These are phyloP conservation scores for Helleia helle DNA, from an alignment of 2,888 invertebrate species.

Conservation along the genomic window DNA sequence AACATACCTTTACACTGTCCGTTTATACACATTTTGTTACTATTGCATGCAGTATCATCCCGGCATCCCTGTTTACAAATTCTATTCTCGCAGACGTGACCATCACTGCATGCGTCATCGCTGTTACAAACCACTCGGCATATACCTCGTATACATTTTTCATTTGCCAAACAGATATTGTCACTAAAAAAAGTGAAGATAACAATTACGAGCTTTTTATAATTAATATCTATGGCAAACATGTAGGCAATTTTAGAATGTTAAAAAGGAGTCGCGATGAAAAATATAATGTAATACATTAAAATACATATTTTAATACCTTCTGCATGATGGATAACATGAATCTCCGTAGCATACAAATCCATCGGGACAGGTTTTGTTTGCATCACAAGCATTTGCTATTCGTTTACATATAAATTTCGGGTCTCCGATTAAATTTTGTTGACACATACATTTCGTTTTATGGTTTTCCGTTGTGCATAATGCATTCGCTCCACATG, in stretches of 20 bases:
- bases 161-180: slow-evolving; percentile 86
- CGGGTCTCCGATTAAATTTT: slow-evolving; percentile 83
- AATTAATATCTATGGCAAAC: no score
- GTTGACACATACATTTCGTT: slow-evolving; percentile 83
- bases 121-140: slow-evolving; percentile 91
- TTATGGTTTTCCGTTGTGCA: slow-evolving; percentile 81
- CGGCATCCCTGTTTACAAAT: slow-evolving; percentile 91
- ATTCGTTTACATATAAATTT: slow-evolving; percentile 81
- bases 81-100: slow-evolving; percentile 90
- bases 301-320: no score
- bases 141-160: slow-evolving; percentile 87
- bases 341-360: slow-evolving; percentile 85
- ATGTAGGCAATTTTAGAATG: no score
- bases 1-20: slow-evolving; percentile 83
- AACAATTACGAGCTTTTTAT: no score
- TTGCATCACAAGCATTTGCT: slow-evolving; percentile 75
- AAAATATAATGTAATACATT: no score
- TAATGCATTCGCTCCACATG: slow-evolving; percentile 88
- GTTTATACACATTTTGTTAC: slow-evolving; percentile 84
- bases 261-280: no score
- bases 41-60: slow-evolving; percentile 84
- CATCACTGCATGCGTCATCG: slow-evolving; percentile 84
- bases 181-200: slow-evolving; percentile 73
- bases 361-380: slow-evolving; percentile 79
- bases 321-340: slow-evolving; percentile 85